Base-by-base conservation (phyloP, 2,888 invertebrate genomes). In the Tinea trinotella region DNA sequence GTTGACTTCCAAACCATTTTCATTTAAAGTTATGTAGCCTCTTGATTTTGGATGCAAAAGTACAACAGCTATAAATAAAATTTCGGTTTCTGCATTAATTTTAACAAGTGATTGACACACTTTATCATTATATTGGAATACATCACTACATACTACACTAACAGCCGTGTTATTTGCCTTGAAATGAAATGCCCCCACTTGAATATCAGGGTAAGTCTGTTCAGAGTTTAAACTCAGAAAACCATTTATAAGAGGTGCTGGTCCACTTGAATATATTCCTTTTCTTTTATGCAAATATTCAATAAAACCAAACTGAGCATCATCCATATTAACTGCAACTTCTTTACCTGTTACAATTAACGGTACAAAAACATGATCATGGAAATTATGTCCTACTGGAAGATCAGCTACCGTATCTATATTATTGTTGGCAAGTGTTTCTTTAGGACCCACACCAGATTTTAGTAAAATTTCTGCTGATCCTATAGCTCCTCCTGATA, bases 401-500 rank as follows among this genome's bases (percentile, higher is more conserved):
- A 71, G 63, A 57, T 83, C 68, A 4, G 68, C 59, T 3, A 75
- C 55, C 0, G 72, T 60, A 0, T 62, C 20, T 9, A 83, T 74
- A 1, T 64, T 66, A 1, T 70, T 62, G 1, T 63, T 57, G 3
- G 56, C 24, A 1, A 82, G 58, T 34, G 76, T 68, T 1, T 67
- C 57, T 19, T 57, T 60, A 0, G 80, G 79, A 5, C 85, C 85
- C 1, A 86, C 60, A 4, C 84, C 86, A 1, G 78, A 85, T 1
- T 76, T 62, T 68, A 78, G 71, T 6, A 78, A 63, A 4, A 82
- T 62, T 58, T 74, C 74, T 0, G 84, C 74, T 0, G 81, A 70
- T 57, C 75, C 74, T 4, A 83, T 64, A 2, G 69, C 59, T 1
- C 82, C 83, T 0, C 73, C 76, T 1, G 76, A 75, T 3, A 80